Evolutionary conservation across 2,113 vertebrate species (phyloP), one percentile per base, ranked within the genome.

Genomic region (Gallinago undulata): DNA sequence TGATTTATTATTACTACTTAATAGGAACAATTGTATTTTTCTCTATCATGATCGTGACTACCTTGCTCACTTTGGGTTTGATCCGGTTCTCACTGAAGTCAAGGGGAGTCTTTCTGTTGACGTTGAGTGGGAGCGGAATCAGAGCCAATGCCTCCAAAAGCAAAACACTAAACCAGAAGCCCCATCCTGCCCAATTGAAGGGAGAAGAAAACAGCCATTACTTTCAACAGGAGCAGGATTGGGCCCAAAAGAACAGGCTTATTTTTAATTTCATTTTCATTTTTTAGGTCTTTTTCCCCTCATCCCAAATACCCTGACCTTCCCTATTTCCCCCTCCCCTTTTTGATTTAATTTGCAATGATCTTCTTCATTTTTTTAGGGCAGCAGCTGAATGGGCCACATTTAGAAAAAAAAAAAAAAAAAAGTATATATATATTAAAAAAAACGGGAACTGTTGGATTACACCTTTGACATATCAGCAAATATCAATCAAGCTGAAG

Each of bases 341-440:
- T 96, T 96, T 96, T 97, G 90, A 95, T 97, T 98, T 98, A 98
- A 98, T 97, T 96, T 96, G 94, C 95, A 92, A 97, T 70, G 95
- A 96, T 98, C 96, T 97, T 97, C 97, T 98, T 99, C 98, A 98
- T 99, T 99, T 97, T 90, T 96, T 98, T 98, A 98, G 98, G 98
- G 98, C 98, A 98, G 98, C 98, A 98, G 98, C 97, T 99, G 98
- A 99, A 98, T 98, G 98, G 98, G 98, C 98, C 98, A 98, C 98
- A 98, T 98, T 98, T 98, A 99, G 56, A 13, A 23, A 21, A 21
- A 21, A 57, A 57, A 33, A 91, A 91, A 94, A 97, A 97, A 98
- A 97, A 97, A 98, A 97, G 89, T 96, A 97, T 98, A 98, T 98
- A 74, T 57, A 57, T 21, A 33, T 33, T 57, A 86, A 91, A 97